These are phyloP conservation scores for Mustela lutreola DNA, from an alignment of 2,113 vertebrate species.

Conservation along the genomic window DNA sequence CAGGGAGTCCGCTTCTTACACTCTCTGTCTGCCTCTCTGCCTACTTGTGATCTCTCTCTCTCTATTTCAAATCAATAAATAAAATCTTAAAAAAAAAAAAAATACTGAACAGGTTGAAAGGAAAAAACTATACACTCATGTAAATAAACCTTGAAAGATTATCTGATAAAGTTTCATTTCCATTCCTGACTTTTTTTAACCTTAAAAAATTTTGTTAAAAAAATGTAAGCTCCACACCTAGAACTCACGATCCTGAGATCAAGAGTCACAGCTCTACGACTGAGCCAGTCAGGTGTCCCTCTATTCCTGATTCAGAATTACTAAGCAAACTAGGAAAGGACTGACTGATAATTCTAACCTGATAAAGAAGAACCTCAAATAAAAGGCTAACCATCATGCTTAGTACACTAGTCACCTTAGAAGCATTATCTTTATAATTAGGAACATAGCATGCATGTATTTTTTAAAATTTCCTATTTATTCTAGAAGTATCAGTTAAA, in stretches of 20 bases:
- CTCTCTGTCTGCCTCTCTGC: too few relatives aligned
- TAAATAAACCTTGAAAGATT: not conserved
- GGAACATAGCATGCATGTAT: not conserved
- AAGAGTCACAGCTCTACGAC: not conserved
- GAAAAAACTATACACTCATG: not conserved
- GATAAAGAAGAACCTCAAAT: not conserved
- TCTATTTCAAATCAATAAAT: too few relatives aligned
- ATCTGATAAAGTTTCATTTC: not conserved
- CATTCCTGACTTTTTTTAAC: not conserved
- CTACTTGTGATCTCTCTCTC: too few relatives aligned
- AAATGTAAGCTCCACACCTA: not conserved
- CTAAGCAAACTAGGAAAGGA: not conserved
- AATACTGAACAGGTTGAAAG: not conserved
- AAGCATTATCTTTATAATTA: not conserved
- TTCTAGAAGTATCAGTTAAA: not conserved
- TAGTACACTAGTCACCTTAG: not conserved
- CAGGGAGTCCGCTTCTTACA: too few relatives aligned
- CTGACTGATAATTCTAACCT: not conserved
- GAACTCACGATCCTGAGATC: not conserved
- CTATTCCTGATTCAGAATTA: not conserved
- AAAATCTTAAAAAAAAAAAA: too few relatives aligned
- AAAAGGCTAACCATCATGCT: not conserved
- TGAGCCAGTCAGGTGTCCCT: not conserved
- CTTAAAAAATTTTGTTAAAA: not conserved
- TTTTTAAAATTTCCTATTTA: slow-evolving; percentile 15